Evolutionary conservation across 2,888 invertebrate genomes (phyloP).

Genomic region (Bibio marci): DNA sequence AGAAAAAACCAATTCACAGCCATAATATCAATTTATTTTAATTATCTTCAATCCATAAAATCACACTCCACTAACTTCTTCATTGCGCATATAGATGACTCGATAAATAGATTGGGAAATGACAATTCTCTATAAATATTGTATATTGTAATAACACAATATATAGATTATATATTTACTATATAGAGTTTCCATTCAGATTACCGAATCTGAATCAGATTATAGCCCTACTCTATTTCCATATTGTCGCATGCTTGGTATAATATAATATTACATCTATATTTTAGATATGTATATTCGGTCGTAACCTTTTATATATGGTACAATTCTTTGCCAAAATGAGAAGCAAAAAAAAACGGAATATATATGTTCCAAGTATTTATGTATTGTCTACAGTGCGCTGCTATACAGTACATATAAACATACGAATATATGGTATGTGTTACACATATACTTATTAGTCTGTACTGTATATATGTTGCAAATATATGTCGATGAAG

Average conservation of each 20-base stretch:
- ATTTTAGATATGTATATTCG: no score
- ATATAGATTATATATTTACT: not conserved
- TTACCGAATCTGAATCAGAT: conserved; percentile 3
- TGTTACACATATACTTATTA: not conserved
- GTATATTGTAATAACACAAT: not conserved
- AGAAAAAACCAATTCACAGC: no score
- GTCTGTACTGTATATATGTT: no score
- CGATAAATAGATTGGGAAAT: conserved; percentile 4
- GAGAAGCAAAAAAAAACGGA: no score
- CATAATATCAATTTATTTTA: conserved; percentile 5
- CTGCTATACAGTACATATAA: not conserved
- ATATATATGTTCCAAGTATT: no score
- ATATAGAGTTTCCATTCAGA: conserved; percentile 1
- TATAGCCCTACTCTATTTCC: conserved; percentile 1
- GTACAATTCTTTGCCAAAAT: no score
- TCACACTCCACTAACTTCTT: conserved; percentile 5
- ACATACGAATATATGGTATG: not conserved
- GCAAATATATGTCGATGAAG: conserved; percentile 1
- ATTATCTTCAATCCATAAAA: conserved; percentile 6
- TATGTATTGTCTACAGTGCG: no score
- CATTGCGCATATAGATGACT: conserved; percentile 3
- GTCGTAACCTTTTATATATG: no score
- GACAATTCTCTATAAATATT: not conserved
- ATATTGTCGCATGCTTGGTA: not conserved
- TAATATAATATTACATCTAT: no score